A percentile compares a stretch with the other conserved stretches of the same genome.
Evolutionary conservation across 2,113 vertebrate species (phyloP).

Genomic region (Hippocampus guttulatus): DNA sequence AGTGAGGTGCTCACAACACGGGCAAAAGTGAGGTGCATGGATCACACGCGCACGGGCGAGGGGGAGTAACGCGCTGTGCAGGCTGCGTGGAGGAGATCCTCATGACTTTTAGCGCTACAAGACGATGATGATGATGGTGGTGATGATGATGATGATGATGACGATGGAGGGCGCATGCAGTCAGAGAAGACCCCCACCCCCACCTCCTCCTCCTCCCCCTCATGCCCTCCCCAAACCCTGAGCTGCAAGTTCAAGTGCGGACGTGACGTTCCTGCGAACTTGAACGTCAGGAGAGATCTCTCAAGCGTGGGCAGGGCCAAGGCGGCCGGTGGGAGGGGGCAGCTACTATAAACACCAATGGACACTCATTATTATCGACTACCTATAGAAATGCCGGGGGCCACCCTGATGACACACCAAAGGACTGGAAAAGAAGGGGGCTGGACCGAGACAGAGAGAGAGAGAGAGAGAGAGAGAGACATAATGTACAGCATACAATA

Average conservation of each 20-base stretch:
- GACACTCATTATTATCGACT: slow-evolving; percentile 92
- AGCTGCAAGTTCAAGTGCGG: slow-evolving; percentile 99
- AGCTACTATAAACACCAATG: slow-evolving; percentile 86
- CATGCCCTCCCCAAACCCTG: slow-evolving; percentile 67
- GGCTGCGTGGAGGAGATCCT: slow-evolving; percentile 89
- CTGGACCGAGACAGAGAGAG: slow-evolving; percentile 39
- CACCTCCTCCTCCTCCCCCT: background rate
- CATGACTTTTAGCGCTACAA: slow-evolving; percentile 79
- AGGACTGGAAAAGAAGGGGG: slow-evolving; percentile 74
- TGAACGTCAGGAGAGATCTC: slow-evolving; percentile 97
- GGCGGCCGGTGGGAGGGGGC: slow-evolving; percentile 74
- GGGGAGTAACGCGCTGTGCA: slow-evolving; percentile 75
- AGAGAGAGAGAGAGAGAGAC: slow-evolving; percentile 12
- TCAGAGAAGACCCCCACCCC: slow-evolving; percentile 57
- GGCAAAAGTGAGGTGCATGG: slow-evolving; percentile 65
- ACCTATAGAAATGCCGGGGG: slow-evolving; percentile 73
- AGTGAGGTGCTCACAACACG: slow-evolving; percentile 4
- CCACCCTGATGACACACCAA: slow-evolving; percentile 77
- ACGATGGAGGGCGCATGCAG: slow-evolving; percentile 75
- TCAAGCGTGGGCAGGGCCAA: slow-evolving; percentile 90
- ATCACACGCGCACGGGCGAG: slow-evolving; percentile 81
- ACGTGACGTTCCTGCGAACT: slow-evolving; percentile 99
- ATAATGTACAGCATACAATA: background rate
- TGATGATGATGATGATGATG: slow-evolving; percentile 6
- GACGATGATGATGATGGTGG: slow-evolving; percentile 13